These are phyloP conservation scores for Menura novaehollandiae DNA, from an alignment of 2,113 vertebrate species.

Conservation along the genomic window DNA sequence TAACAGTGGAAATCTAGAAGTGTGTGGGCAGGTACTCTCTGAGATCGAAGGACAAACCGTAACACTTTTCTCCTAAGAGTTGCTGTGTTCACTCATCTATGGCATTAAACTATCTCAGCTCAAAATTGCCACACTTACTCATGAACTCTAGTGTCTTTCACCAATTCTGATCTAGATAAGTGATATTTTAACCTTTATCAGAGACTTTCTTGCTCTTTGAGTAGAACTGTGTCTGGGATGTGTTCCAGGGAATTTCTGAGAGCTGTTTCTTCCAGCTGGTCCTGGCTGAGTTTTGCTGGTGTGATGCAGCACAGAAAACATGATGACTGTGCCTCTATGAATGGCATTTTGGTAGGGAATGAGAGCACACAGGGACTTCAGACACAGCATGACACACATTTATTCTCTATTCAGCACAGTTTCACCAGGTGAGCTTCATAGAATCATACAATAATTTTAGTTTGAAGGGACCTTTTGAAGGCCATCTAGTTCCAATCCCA, in stretches of 20 bases:
- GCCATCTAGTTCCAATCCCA: neutral
- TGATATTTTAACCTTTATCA: neutral
- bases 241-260: neutral
- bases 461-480: neutral
- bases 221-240: neutral
- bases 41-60: neutral
- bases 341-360: neutral
- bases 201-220: neutral
- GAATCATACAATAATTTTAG: neutral
- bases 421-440: neutral
- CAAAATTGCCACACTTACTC: neutral
- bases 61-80: neutral
- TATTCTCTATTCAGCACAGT: neutral
- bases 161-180: neutral
- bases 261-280: neutral
- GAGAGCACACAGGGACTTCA: neutral
- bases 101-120: neutral
- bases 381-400: neutral
- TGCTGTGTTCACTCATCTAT: neutral
- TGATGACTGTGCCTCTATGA: neutral
- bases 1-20: neutral
- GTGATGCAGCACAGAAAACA: neutral
- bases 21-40: neutral
- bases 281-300: neutral
- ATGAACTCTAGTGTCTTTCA: neutral